Evolutionary conservation across 2,888 invertebrate species (phyloP).

Genomic region (Anoncus sp.): DNA sequence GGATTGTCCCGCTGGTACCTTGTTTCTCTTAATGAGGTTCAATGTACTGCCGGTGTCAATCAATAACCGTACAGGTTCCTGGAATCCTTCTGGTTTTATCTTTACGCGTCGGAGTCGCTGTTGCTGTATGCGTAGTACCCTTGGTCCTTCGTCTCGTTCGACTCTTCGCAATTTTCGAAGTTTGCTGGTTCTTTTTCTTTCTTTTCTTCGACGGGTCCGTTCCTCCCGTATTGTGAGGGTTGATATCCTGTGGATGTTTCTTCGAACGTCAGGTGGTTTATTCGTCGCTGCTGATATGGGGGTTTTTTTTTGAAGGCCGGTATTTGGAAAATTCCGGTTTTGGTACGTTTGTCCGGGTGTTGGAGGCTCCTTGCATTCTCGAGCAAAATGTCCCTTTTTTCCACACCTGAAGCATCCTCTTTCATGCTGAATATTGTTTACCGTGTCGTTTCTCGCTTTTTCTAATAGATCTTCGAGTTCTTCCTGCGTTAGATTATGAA

Average conservation of each 20-base stretch:
- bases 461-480: slow-evolving; percentile 13
- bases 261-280: slow-evolving; percentile 22
- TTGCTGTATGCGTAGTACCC: too few relatives aligned
- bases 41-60: too few relatives aligned
- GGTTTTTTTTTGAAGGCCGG: background rate
- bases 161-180: too few relatives aligned
- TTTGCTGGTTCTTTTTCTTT: too few relatives aligned
- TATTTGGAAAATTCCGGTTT: slow-evolving; percentile 16
- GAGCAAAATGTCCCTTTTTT: slow-evolving; percentile 12
- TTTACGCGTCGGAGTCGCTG: too few relatives aligned
- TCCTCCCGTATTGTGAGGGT: background rate
- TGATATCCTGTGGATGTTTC: background rate
- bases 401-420: slow-evolving; percentile 29
- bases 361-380: slow-evolving; percentile 10
- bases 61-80: too few relatives aligned
- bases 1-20: too few relatives aligned
- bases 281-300: slow-evolving; percentile 4
- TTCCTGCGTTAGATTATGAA: too few relatives aligned
- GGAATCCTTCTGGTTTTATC: too few relatives aligned
- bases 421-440: slow-evolving; percentile 16
- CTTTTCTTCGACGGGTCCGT: too few relatives aligned
- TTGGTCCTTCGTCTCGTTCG: too few relatives aligned
- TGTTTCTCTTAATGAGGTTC: too few relatives aligned
- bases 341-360: background rate
- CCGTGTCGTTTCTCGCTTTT: background rate